Base-by-base conservation (phyloP, 2,797 vertebrate genomes). In the Glyptemys insculpta region DNA sequence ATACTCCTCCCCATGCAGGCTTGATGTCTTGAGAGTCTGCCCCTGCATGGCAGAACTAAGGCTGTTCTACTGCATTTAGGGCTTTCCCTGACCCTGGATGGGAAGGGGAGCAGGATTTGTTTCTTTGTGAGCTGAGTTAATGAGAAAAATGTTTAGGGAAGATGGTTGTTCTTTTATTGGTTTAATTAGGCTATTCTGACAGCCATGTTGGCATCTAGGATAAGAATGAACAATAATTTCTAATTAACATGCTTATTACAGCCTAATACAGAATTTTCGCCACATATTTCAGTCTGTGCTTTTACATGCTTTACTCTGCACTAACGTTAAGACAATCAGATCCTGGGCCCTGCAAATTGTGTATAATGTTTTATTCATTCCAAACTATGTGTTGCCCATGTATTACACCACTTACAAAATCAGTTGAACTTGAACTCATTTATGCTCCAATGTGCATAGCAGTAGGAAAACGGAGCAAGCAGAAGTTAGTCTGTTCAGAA, bases 291-390 rank as follows among this genome's bases (percentile, higher is more conserved):
- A 93, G 85, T 88, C 93, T 95, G 94, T 89, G 72, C 79, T 93
- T 96, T 79, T 16, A 93, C 81, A 81, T 95, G 89, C 92, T 96
- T 95, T 85, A 84, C 79, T 96, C 85, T 0, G 34, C 79, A 91
- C 56, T 91, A 93, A 81, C 88, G 92, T 92, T 94, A 97, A 96
- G 96, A 89, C 95, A 95, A 94, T 81, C 85, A 97, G 96, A 95
- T 79, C 96, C 94, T 79, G 87, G 95, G 86, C 82, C 52, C 65
- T 91, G 86, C 83, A 92, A 95, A 96, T 79, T 94, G 89, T 90
- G 96, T 92, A 83, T 96, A 97, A 97, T 95, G 88, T 95, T 96
- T 97, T 94, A 96, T 97, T 97, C 93, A 97, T 96, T 92, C 91
- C 90, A 92, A 96, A 97, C 95, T 96, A 97, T 96, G 95, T 95